Conservation (phyloP, 2,888 invertebrate genomes). For the Pachymerium ferrugineum region DNA sequence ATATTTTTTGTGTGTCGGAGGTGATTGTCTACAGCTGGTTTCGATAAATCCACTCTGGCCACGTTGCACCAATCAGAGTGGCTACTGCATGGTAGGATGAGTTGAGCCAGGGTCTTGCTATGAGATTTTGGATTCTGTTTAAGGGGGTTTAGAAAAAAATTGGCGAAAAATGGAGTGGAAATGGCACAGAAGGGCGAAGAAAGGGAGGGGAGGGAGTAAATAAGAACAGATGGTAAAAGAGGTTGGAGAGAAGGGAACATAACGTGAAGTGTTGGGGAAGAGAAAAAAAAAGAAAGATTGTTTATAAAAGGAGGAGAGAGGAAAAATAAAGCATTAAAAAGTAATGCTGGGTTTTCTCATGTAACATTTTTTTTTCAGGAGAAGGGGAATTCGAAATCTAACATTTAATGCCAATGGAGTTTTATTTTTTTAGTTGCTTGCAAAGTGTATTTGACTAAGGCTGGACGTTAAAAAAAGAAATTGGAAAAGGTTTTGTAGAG, state of each 20-base stretch:
- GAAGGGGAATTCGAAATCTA: too few species aligned
- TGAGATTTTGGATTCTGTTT: slow-evolving; percentile 7
- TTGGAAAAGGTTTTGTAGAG: too few species aligned
- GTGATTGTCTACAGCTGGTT: slow-evolving; percentile 15
- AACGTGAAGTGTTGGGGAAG: not conserved
- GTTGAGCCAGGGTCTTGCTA: not conserved
- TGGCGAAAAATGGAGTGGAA: slow-evolving; percentile 5
- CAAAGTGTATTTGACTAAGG: too few species aligned
- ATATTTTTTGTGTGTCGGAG: not conserved
- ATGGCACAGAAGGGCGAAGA: not conserved
- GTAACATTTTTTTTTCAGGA: too few species aligned
- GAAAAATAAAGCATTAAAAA: not conserved
- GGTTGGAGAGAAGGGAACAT: not conserved
- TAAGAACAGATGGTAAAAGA: slow-evolving; percentile 1
- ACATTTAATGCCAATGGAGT: too few species aligned
- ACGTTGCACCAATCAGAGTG: not conserved
- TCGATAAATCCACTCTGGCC: slow-evolving; percentile 12
- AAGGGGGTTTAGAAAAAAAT: not conserved
- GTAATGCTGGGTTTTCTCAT: too few species aligned
- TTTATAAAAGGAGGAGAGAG: too few species aligned
- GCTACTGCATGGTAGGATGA: not conserved
- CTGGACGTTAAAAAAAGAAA: too few species aligned
- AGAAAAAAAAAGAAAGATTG: too few species aligned
- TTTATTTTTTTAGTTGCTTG: too few species aligned
- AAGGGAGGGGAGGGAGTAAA: not conserved